Evolutionary conservation across 2,888 invertebrate species (phyloP).

Genomic region (Agrochola macilenta): DNA sequence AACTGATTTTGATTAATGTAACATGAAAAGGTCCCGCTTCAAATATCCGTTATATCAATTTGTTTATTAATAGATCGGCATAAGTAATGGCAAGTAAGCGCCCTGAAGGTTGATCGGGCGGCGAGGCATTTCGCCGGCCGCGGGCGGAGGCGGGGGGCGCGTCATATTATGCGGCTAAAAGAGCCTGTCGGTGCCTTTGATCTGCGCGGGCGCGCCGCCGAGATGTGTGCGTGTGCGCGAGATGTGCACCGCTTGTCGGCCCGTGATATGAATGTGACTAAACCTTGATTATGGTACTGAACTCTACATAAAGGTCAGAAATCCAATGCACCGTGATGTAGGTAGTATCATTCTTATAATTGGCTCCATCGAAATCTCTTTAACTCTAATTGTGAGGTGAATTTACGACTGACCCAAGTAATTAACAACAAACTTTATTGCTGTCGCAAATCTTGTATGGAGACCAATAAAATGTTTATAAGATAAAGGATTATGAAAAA

Average conservation of each 20-base stretch:
- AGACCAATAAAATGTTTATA: conserved; percentile 53
- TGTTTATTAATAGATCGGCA: conserved; percentile 89
- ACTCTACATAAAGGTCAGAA: conserved; percentile 88
- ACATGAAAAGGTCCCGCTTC: conserved; percentile 75
- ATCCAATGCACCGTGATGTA: conserved; percentile 78
- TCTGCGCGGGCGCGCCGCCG: conserved; percentile 80
- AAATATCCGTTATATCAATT: conserved; percentile 87
- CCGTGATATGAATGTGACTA: conserved; percentile 90
- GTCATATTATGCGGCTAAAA: conserved; percentile 91
- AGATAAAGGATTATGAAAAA: conserved; percentile 60
- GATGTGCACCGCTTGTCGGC: conserved; percentile 88
- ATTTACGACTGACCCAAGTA: conserved; percentile 67
- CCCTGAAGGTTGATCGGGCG: conserved; percentile 74
- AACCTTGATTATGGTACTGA: conserved; percentile 90
- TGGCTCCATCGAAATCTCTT: conserved; percentile 71
- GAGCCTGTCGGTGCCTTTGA: conserved; percentile 91
- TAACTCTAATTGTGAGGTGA: conserved; percentile 69
- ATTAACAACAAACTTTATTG: conserved; percentile 69
- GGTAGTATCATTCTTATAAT: conserved; percentile 76
- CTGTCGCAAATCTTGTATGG: conserved; percentile 54
- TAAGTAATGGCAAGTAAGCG: conserved; percentile 89
- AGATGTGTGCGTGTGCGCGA: conserved; percentile 78
- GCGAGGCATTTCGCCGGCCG: conserved; percentile 85
- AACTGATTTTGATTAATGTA: conserved; percentile 69
- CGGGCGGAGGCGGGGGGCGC: conserved; percentile 85